A percentile compares a stretch with the other conserved stretches of the same genome.
These are phyloP conservation scores for Caenorhabditis sinica DNA, from an alignment of 2,888 invertebrate genomes.

Conservation along the genomic window DNA sequence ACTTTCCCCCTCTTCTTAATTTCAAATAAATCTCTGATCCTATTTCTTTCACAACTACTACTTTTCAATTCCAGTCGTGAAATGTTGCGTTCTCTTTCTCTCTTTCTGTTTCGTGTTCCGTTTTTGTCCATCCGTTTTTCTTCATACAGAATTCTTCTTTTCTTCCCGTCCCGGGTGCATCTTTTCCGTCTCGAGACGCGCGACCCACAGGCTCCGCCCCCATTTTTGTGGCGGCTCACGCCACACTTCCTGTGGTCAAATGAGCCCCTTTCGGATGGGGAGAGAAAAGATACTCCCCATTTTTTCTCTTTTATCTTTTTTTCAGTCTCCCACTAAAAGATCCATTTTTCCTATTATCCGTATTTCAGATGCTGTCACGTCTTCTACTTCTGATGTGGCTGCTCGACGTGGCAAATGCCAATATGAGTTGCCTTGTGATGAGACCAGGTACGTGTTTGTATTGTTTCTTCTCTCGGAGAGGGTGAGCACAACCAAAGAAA, in stretches of 20 bases:
- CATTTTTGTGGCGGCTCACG: conserved; percentile 57
- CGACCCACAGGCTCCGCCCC: conserved; percentile 44
- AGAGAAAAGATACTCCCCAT: not conserved
- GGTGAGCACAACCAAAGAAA: not conserved
- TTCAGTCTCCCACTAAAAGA: not conserved
- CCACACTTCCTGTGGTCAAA: conserved; percentile 65
- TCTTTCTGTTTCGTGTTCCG: conserved; percentile 46
- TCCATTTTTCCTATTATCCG: not conserved
- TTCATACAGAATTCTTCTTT: conserved; percentile 31
- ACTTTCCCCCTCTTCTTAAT: not conserved
- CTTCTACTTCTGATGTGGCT: conserved; percentile 41
- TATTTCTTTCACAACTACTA: not conserved
- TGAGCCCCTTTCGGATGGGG: conserved; percentile 23
- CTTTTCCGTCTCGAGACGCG: conserved; percentile 50
- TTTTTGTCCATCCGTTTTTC: conserved; percentile 23
- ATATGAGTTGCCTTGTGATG: conserved; percentile 67
- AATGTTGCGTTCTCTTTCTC: conserved; percentile 45
- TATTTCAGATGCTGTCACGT: conserved; percentile 42
- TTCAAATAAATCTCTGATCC: conserved; percentile 29
- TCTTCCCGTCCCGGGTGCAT: conserved; percentile 5
- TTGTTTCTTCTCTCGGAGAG: not conserved
- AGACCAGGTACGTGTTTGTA: conserved; percentile 63
- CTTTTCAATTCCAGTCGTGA: conserved; percentile 29
- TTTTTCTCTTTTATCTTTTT: conserved; percentile 28
- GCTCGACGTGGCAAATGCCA: conserved; percentile 29